phyloP scores from a whole-genome alignment of 2,888 invertebrate genomes.

The Eilema griseolum region DNA sequence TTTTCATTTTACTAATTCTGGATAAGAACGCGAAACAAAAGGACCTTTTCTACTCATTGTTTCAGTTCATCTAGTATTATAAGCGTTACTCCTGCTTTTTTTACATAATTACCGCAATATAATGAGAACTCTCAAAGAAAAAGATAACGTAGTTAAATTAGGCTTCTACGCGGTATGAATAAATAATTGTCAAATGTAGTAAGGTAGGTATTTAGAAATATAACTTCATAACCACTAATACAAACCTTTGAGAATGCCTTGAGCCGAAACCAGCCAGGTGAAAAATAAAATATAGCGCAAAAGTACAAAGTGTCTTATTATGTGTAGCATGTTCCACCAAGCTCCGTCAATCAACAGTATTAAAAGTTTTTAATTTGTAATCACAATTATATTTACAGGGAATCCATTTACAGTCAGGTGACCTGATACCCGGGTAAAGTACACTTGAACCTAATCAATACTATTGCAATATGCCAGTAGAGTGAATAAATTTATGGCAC shows the following conservation, averaged over 20 bases:
- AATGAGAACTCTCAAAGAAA: slow-evolving; percentile 25
- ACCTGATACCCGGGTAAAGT: slow-evolving; percentile 32
- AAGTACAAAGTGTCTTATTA: too few species aligned
- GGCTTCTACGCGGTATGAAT: not conserved
- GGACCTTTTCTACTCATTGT: slow-evolving; percentile 75
- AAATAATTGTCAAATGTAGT: too few species aligned
- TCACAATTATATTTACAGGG: not conserved
- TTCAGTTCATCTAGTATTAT: slow-evolving; percentile 54
- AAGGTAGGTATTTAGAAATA: too few species aligned
- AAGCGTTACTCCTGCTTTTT: slow-evolving; percentile 41
- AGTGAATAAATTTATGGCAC: slow-evolving; percentile 56
- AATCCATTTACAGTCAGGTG: not conserved
- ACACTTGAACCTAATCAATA: slow-evolving; percentile 62
- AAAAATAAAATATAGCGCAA: too few species aligned
- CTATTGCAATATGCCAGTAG: slow-evolving; percentile 65
- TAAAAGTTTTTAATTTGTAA: not conserved
- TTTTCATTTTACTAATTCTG: slow-evolving; percentile 76
- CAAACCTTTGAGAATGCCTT: too few species aligned
- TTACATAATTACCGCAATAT: slow-evolving; percentile 42
- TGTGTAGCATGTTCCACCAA: too few species aligned
- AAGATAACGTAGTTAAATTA: slow-evolving; percentile 13
- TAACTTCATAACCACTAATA: too few species aligned
- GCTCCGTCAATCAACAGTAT: not conserved
- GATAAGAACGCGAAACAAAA: slow-evolving; percentile 72
- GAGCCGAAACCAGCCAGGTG: too few species aligned